phyloP scores from a whole-genome alignment of 1,140 invertebrate species.

The Drosophila hydei region DNA sequence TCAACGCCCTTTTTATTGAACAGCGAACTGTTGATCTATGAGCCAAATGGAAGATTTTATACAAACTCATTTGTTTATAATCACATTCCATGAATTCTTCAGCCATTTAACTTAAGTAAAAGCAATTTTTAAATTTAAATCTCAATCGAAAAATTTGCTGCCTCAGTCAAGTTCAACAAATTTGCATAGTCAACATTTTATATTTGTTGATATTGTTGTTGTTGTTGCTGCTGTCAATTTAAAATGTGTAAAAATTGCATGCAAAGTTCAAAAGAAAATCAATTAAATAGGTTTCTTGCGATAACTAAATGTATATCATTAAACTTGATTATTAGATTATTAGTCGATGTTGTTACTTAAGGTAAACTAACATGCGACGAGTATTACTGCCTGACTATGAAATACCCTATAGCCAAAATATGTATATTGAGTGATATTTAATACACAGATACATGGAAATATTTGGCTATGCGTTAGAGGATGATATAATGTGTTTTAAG shows the following conservation, averaged over 20 bases:
- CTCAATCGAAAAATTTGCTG: no score
- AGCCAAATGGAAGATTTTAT: background rate
- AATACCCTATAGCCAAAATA: background rate
- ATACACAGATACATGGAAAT: no score
- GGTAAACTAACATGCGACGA: background rate
- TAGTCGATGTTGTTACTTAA: background rate
- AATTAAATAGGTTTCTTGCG: background rate
- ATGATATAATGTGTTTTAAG: no score
- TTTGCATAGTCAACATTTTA: no score
- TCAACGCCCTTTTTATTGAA: constrained; percentile 29
- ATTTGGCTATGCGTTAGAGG: no score
- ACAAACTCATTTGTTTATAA: no score
- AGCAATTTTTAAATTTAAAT: background rate
- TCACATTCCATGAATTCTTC: no score
- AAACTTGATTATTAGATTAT: background rate
- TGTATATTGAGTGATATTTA: background rate
- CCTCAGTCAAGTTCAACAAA: no score
- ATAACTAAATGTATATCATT: background rate
- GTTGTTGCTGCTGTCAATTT: background rate
- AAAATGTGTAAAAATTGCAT: background rate
- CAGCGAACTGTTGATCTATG: background rate
- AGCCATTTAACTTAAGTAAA: background rate
- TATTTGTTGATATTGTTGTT: no score
- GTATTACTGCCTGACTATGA: background rate
- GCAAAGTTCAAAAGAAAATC: background rate